Conservation (phyloP, 2,113 vertebrate genomes). For the Chamaetylas fuelleborni region DNA sequence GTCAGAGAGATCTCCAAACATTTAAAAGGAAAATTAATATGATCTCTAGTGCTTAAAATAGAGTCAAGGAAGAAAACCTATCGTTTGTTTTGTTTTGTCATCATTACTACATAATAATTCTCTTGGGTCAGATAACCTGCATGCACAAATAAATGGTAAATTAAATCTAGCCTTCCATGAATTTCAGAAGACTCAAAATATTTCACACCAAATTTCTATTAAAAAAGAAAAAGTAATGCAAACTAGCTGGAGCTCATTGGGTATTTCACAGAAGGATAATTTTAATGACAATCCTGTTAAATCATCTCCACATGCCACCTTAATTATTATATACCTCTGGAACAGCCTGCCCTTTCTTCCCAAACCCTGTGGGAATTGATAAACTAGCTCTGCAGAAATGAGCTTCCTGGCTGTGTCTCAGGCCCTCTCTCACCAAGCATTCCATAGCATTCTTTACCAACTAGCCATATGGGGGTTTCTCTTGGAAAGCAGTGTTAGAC, state of each 20-base stretch:
- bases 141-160: neutral
- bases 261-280: constrained; percentile 8
- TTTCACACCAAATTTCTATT: neutral
- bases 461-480: neutral
- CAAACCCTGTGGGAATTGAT: constrained; percentile 1
- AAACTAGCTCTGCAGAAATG: neutral
- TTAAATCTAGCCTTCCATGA: neutral
- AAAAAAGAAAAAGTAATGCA: neutral
- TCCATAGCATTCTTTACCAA: neutral
- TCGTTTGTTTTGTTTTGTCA: neutral
- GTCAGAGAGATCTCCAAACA: neutral
- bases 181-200: neutral
- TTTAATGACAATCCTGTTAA: constrained; percentile 34
- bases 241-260: neutral
- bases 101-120: neutral
- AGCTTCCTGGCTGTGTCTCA: neutral
- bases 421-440: neutral
- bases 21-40: neutral
- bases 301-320: neutral
- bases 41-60: neutral
- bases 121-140: neutral
- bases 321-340: neutral
- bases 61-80: neutral
- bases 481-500: neutral
- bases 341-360: neutral